phyloP scores from a whole-genome alignment of 2,113 vertebrate species.

The Neolamprologus modestus region DNA sequence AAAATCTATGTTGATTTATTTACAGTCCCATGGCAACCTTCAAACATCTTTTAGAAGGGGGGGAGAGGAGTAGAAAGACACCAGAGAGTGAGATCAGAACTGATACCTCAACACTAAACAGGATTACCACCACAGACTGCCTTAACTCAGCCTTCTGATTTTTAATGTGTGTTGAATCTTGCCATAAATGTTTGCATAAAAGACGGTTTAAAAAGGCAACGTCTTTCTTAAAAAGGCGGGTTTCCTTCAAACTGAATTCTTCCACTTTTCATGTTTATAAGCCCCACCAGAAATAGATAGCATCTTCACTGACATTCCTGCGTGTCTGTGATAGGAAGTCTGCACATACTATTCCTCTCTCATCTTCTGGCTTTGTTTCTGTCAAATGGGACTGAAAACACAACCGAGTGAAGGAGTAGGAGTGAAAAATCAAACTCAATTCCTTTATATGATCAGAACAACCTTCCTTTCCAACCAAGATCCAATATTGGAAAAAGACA shows the following conservation, averaged over 20 bases:
- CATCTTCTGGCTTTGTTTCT: conserved; percentile 21
- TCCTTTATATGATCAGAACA: conserved; percentile 14
- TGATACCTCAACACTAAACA: background rate
- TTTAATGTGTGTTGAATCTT: background rate
- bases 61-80: background rate
- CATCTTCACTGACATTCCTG: conserved; percentile 51
- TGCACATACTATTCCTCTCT: conserved; percentile 16
- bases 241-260: background rate
- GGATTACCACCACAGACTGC: background rate
- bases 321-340: conserved; percentile 9
- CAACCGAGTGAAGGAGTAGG: background rate
- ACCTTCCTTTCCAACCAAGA: background rate
- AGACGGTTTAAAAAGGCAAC: background rate
- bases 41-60: conserved; percentile 15
- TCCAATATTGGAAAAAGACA: background rate
- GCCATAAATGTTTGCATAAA: background rate
- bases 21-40: conserved; percentile 30
- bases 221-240: background rate
- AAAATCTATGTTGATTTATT: background rate
- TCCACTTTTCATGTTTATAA: conserved; percentile 10
- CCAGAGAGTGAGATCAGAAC: background rate
- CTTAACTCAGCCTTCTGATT: background rate
- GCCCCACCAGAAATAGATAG: conserved; percentile 26
- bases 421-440: background rate
- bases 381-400: conserved; percentile 14